Conservation (phyloP, 2,113 vertebrate species). For the Amphiprion ocellaris region DNA sequence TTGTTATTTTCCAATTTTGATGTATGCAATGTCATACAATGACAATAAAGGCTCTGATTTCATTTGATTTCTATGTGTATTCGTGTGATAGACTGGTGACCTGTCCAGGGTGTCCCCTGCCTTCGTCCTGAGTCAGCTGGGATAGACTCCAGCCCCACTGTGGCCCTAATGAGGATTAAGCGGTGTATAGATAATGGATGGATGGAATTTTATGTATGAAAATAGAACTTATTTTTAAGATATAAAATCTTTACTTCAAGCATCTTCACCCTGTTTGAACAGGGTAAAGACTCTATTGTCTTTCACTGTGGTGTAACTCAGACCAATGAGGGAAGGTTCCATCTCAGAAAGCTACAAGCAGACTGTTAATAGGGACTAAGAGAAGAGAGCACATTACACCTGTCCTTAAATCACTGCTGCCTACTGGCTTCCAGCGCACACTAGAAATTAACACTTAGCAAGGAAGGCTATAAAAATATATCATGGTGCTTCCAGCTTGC, state of each 20-base stretch:
- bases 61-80: no score
- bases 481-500: slow-evolving; percentile 22
- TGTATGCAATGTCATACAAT: no score
- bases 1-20: no score
- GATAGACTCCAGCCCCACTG: no score
- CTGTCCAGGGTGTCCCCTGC: no score
- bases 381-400: slow-evolving; percentile 25
- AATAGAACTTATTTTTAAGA: neutral
- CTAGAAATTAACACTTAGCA: slow-evolving; percentile 31
- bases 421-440: slow-evolving; percentile 5
- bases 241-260: neutral
- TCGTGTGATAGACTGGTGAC: no score
- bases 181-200: no score
- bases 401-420: slow-evolving; percentile 27
- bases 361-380: slow-evolving; percentile 4
- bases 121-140: no score
- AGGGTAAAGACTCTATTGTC: neutral
- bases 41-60: no score
- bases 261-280: neutral
- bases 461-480: slow-evolving; percentile 22
- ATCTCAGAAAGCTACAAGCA: neutral
- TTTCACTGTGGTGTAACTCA: neutral
- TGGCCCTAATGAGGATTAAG: no score
- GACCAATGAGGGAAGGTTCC: neutral
- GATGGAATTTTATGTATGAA: neutral